Evolutionary conservation across 92 coral and sea anemone genomes (phyloP).

Genomic region (Diadumene lineata): DNA sequence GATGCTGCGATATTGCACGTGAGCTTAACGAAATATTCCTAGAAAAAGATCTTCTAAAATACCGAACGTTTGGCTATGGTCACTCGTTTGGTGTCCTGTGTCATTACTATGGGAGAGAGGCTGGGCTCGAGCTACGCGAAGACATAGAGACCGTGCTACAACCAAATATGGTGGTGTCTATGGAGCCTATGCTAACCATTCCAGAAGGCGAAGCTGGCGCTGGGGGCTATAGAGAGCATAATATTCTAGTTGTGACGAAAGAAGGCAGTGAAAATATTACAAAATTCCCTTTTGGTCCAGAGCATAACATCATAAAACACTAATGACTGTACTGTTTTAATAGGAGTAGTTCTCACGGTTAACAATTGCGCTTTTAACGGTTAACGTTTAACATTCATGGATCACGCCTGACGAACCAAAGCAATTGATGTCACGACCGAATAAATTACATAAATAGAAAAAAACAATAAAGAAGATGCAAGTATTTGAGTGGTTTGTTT

Average conservation of each 20-base stretch:
- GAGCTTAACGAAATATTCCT: conserved; percentile 82
- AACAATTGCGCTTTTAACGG: too few species aligned
- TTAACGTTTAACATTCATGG: too few species aligned
- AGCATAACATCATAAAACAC: conserved; percentile 63
- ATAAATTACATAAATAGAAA: too few species aligned
- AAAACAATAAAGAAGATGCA: too few species aligned
- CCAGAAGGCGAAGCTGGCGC: conserved; percentile 90
- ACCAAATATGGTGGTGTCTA: conserved; percentile 91
- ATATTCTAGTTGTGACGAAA: conserved; percentile 76
- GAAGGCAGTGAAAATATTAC: conserved; percentile 70
- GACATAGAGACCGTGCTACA: conserved; percentile 77
- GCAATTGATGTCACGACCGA: too few species aligned
- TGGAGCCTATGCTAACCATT: conserved; percentile 93
- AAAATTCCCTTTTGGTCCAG: conserved; percentile 82
- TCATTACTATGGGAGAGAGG: conserved; percentile 96
- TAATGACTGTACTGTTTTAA: neutral
- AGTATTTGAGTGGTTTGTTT: too few species aligned
- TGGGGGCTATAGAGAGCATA: conserved; percentile 92
- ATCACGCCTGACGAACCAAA: too few species aligned
- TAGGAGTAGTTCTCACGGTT: neutral
- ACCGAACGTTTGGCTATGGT: conserved; percentile 89
- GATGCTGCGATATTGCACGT: conserved; percentile 80
- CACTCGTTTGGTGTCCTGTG: conserved; percentile 89
- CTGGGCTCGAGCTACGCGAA: conserved; percentile 87
- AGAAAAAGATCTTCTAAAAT: conserved; percentile 66